A percentile compares a stretch with the other conserved stretches of the same genome.
Evolutionary conservation across 2,888 invertebrate species (phyloP).

Genomic region (Sinohyriopsis cumingii): DNA sequence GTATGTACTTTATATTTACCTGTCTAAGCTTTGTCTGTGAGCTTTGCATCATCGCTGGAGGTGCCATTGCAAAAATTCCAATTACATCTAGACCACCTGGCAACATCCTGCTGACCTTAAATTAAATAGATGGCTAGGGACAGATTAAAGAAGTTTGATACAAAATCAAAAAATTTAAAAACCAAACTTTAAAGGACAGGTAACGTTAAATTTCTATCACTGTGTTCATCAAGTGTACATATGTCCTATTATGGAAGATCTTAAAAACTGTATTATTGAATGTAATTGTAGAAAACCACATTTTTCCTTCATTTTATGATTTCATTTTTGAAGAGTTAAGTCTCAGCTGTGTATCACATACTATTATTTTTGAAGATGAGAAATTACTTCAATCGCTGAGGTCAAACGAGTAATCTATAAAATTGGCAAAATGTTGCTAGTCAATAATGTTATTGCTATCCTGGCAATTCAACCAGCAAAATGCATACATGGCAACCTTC

Average conservation of each 20-base stretch:
- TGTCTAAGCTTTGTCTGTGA: conserved; percentile 62
- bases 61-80: conserved; percentile 83
- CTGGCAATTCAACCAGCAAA: no score
- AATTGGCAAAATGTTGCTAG: no score
- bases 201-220: neutral
- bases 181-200: neutral
- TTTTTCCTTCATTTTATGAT: no score
- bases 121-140: conserved; percentile 6
- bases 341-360: no score
- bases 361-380: no score
- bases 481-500: no score
- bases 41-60: conserved; percentile 57
- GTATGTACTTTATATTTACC: conserved; percentile 29
- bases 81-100: conserved; percentile 91
- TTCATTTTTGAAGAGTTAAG: no score
- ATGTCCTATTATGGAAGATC: neutral
- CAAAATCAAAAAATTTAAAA: neutral
- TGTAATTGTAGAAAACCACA: no score
- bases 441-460: no score
- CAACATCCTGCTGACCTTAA: conserved; percentile 85
- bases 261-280: no score
- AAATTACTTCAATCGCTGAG: no score
- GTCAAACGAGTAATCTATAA: no score
- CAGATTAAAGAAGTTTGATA: neutral
- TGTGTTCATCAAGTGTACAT: neutral